These are phyloP conservation scores for Parotocinclus haroldoi DNA, from an alignment of 2,797 vertebrate genomes.

Conservation along the genomic window DNA sequence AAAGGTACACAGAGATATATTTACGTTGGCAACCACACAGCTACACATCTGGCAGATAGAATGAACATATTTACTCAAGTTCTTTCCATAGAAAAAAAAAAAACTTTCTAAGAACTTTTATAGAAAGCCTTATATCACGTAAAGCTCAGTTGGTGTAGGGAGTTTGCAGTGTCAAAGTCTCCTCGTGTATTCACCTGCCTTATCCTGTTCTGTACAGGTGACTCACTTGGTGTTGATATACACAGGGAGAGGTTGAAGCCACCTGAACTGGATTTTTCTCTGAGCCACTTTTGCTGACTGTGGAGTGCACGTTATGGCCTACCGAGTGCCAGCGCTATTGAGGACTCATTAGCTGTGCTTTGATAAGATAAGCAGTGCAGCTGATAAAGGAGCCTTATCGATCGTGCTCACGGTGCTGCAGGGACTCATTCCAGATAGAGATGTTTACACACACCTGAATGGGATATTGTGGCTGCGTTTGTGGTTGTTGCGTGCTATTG, in stretches of 20 bases:
- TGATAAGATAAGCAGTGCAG: constrained; percentile 39
- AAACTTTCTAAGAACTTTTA: background rate
- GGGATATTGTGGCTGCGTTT: background rate
- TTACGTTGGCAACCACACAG: constrained; percentile 3
- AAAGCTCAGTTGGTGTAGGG: background rate
- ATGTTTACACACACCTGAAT: constrained; percentile 25
- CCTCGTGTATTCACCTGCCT: constrained; percentile 6
- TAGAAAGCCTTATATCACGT: background rate
- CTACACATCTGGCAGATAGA: constrained; percentile 7
- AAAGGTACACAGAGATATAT: constrained; percentile 19
- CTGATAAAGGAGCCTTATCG: constrained; percentile 16
- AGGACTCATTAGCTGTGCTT: constrained; percentile 28
- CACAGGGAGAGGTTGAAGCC: background rate
- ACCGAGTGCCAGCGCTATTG: constrained; percentile 6
- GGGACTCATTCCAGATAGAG: constrained; percentile 23
- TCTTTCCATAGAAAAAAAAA: background rate
- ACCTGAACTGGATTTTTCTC: background rate
- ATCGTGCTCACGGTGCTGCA: constrained; percentile 2
- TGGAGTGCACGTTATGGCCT: constrained; percentile 1
- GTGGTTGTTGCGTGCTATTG: background rate
- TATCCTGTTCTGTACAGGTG: background rate
- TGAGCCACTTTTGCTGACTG: background rate
- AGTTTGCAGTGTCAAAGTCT: constrained; percentile 7
- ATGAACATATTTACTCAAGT: constrained; percentile 8
- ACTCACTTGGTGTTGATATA: constrained; percentile 2